phyloP scores from a whole-genome alignment of 2,888 invertebrate species.

The Bellardia bayeri region DNA sequence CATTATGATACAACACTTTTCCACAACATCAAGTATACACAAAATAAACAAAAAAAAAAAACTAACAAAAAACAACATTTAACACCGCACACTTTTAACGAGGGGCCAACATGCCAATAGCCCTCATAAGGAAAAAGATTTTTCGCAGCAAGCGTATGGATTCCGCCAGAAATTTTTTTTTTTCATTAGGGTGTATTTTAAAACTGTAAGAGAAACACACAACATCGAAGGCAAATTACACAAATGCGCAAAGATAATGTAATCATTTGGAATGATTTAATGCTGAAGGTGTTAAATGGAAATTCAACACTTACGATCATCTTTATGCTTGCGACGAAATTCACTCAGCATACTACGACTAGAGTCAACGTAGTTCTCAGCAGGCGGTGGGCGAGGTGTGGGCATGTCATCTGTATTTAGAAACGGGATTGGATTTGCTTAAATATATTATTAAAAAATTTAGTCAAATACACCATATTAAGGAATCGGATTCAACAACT shows the following conservation, averaged over 20 bases:
- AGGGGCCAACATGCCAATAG: conserved; percentile 73
- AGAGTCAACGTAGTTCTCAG: conserved; percentile 81
- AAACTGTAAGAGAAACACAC: conserved; percentile 76
- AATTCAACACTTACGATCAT: conserved; percentile 86
- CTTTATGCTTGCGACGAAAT: conserved; percentile 88
- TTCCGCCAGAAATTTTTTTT: conserved; percentile 39
- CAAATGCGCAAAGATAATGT: conserved; percentile 46
- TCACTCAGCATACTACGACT: conserved; percentile 83
- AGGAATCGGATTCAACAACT: conserved; percentile 5
- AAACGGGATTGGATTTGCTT: conserved; percentile 31
- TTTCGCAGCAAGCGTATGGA: conserved; percentile 61
- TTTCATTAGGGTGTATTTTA: conserved; percentile 31
- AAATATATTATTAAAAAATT: not conserved
- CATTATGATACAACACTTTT: conserved; percentile 77
- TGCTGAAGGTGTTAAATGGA: conserved; percentile 43
- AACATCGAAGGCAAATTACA: conserved; percentile 80
- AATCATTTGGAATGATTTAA: conserved; percentile 47
- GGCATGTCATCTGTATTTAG: conserved; percentile 81
- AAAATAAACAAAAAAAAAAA: conserved; percentile 56
- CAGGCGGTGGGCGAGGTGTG: conserved; percentile 82
- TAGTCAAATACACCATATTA: conserved; percentile 4
- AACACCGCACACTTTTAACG: conserved; percentile 59
- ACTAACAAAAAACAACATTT: conserved; percentile 57
- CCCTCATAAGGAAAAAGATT: conserved; percentile 44
- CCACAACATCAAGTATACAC: conserved; percentile 83